Evolutionary conservation across 2,113 vertebrate species (phyloP), one percentile per base, ranked within the genome.

Genomic region (Leucoraja erinaceus): DNA sequence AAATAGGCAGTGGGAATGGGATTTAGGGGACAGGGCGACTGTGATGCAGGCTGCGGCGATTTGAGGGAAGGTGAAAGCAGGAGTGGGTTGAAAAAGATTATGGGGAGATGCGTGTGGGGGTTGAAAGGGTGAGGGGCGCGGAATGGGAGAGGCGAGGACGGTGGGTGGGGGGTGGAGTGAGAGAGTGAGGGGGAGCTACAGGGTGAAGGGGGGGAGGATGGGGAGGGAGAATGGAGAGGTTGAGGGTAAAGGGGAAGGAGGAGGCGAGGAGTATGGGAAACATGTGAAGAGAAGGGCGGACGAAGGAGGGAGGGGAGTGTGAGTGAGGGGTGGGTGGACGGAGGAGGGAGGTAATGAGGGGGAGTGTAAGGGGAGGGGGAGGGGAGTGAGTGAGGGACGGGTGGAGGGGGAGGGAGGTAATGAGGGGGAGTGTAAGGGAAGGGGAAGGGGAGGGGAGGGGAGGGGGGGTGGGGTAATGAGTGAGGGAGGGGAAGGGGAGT

Each of bases 291-390:
- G 38, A 47, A 47, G 38, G 38, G 38, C 1, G 38, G 0, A 3
- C 3, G 38, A 47, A 47, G 38, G 38, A 47, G 3, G 38, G 38
- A 47, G 38, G 25, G 28, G 6, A 2, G 28, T n/a, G 28, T 8
- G 4, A n/a, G 18, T 6, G 25, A 11, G n/a, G 28, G 6, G 5
- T 0, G 0, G 0, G 25, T 3, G 7, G 25, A 3, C 0, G 28
- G 75, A 25, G 74, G 28, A 10, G 7, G 0, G 0, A 2, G 2
- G 25, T n/a, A n/a, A n/a, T 10, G 28, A 8, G 74, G 28, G 25
- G 75, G 1, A 1, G 11, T 7, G 5, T 12, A 0, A 0, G 1
- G 25, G 25, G 6, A 9, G 28, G 75, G 75, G 25, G 25, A 9
- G 28, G 0, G 3, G 25, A 9, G 28, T 10, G 10, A 0, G 28